Conservation (phyloP, 2,797 vertebrate species). For the Labroides dimidiatus region DNA sequence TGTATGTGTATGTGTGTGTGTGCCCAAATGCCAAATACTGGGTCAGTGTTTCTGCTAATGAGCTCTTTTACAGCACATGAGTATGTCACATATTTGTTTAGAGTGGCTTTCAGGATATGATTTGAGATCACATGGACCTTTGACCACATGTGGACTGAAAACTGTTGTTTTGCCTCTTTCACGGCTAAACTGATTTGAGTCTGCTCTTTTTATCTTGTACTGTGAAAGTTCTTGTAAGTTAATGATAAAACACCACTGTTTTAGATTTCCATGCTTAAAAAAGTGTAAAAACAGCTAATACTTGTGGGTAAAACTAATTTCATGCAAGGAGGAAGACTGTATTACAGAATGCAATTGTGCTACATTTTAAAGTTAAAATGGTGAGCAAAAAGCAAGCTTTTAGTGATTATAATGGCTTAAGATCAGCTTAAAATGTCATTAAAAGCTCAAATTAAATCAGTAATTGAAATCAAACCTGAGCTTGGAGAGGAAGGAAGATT, state of each 20-base stretch:
- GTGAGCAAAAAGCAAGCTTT: neutral
- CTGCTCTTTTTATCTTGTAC: neutral
- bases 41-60: conserved; percentile 28
- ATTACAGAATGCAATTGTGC: too few relatives aligned
- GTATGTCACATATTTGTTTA: conserved; percentile 11
- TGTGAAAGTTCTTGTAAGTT: neutral
- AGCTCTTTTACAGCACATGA: conserved; percentile 4
- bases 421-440: neutral
- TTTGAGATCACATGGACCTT: conserved; percentile 1
- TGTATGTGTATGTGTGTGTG: neutral
- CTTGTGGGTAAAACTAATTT: neutral
- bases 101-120: conserved; percentile 4
- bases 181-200: conserved; percentile 3
- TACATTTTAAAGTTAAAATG: neutral
- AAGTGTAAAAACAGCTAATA: neutral
- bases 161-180: conserved; percentile 13
- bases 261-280: too few relatives aligned
- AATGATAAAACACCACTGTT: neutral
- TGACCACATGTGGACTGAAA: conserved; percentile 20
- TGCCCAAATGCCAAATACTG: conserved; percentile 44
- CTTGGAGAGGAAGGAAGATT: neutral
- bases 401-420: neutral
- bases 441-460: neutral
- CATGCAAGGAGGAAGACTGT: neutral
- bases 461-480: neutral